These are phyloP conservation scores for Xiphorhynchus erythropygius DNA, from an alignment of 2,797 vertebrate species.

Conservation along the genomic window DNA sequence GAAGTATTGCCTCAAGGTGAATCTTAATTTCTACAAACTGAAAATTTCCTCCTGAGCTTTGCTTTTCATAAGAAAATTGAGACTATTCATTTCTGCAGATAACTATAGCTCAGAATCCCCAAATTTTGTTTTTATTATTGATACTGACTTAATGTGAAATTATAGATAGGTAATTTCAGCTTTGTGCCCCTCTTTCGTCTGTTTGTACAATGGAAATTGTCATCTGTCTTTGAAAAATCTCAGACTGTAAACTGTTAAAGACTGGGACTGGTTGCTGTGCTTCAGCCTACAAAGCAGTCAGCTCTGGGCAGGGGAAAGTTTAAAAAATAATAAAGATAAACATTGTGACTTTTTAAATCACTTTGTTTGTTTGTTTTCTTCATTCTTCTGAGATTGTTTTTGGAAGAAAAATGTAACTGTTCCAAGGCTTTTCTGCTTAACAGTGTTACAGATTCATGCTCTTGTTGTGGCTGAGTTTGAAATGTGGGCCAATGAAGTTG, in stretches of 20 bases:
- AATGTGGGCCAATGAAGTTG: neutral
- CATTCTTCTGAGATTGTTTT: neutral
- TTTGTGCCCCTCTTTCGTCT: neutral
- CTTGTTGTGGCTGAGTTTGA: neutral
- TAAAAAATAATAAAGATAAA: neutral
- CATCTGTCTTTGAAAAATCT: neutral
- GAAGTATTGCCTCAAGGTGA: neutral
- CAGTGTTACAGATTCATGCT: neutral
- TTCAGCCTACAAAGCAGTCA: neutral
- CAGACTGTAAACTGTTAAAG: neutral
- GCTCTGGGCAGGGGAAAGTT: neutral
- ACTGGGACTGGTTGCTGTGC: neutral
- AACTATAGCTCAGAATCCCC: neutral
- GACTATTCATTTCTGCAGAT: neutral
- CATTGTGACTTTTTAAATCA: neutral
- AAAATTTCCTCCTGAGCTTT: neutral
- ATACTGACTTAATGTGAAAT: neutral
- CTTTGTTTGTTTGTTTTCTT: neutral
- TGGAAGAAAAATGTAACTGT: neutral
- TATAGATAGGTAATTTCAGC: neutral
- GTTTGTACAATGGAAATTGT: neutral
- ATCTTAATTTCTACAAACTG: neutral
- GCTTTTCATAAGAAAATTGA: neutral
- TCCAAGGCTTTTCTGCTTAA: neutral
- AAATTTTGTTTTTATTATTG: neutral